phyloP scores from a whole-genome alignment of 2,113 vertebrate genomes.

The Ictalurus punctatus region DNA sequence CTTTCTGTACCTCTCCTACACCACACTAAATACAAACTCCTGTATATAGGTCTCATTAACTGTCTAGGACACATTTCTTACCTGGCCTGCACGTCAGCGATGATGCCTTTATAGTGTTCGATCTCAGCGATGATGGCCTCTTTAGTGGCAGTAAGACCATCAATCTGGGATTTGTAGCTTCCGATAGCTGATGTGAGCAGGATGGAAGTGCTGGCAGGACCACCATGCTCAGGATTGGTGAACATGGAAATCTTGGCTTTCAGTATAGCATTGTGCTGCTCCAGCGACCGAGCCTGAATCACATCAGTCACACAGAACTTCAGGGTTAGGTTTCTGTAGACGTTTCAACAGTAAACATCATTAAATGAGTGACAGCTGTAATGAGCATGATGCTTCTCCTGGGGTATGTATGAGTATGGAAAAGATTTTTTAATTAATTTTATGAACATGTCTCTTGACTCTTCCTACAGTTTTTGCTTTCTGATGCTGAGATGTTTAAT shows the following conservation, averaged over 20 bases:
- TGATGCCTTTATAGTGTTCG: slow-evolving; percentile 64
- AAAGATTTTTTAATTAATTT: not conserved
- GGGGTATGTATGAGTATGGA: not conserved
- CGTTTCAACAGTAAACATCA: not conserved
- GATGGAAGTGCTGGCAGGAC: slow-evolving; percentile 59
- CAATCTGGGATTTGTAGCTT: slow-evolving; percentile 65
- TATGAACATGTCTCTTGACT: not conserved
- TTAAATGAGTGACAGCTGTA: not conserved
- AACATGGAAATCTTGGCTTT: slow-evolving; percentile 69
- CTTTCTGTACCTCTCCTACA: too few relatives aligned
- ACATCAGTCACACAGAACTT: not conserved
- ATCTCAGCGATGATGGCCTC: slow-evolving; percentile 65
- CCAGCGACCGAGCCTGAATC: slow-evolving; percentile 61
- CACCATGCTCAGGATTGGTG: slow-evolving; percentile 64
- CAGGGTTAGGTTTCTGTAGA: slow-evolving; percentile 5
- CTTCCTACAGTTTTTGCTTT: not conserved
- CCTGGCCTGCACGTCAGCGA: slow-evolving; percentile 64
- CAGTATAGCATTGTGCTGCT: slow-evolving; percentile 67
- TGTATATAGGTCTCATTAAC: not conserved
- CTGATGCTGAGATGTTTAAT: not conserved
- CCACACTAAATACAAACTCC: not conserved
- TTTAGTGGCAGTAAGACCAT: slow-evolving; percentile 60
- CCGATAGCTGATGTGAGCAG: slow-evolving; percentile 66
- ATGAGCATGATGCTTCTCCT: not conserved
- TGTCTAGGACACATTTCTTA: slow-evolving; percentile 1